Evolutionary conservation across 2,113 vertebrate genomes (phyloP), one percentile per base, ranked within the genome.

Genomic region (Siphamia tubifer): DNA sequence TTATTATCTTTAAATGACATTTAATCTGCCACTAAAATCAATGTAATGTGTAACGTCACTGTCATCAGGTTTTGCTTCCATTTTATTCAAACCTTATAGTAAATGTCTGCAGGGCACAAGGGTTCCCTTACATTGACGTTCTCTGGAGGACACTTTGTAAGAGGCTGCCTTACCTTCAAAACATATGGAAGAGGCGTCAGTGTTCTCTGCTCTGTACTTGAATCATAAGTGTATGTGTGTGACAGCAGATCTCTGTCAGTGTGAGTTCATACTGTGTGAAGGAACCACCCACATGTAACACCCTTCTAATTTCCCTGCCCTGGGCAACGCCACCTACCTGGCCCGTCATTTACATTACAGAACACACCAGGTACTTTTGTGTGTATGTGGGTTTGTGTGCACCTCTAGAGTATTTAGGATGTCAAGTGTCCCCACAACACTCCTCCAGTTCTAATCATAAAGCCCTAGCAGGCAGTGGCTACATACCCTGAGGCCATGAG

Each of bases 361-460:
- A 81, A 66, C 73, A 36, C 42, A 55, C 74, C 21, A 57, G 62
- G 45, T 49, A 23, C 68, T 62, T 25, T 6, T 23, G 54, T 68
- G 54, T 68, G 67, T 53, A 23, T 31, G 43, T 23, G 30, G 21
- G 32, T 36, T 34, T 51, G 54, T 52, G 42, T 39, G 36, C 40
- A 34, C 62, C 61, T 68, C 63, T 31, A 8, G 34, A 55, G 74
- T 72, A 53, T 74, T 58, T 69, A 69, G 61, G 70, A 67, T 76
- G 63, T 86, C 81, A 87, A 8, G 81, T 73, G 56, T 83, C 74
- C 81, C 70, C 57, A 35, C 51, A 67, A 77, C 32, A 12, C 44
- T 68, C 86, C 60, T 63, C 43, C 16, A 40, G 64, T 76, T 82
- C 49, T 86, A 82, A 89, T 90, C 87, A 85, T 74, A 58, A 84